Evolutionary conservation across 2,888 invertebrate genomes (phyloP), one percentile per base, ranked within the genome.

Genomic region (Ecliptopera silaceata): DNA sequence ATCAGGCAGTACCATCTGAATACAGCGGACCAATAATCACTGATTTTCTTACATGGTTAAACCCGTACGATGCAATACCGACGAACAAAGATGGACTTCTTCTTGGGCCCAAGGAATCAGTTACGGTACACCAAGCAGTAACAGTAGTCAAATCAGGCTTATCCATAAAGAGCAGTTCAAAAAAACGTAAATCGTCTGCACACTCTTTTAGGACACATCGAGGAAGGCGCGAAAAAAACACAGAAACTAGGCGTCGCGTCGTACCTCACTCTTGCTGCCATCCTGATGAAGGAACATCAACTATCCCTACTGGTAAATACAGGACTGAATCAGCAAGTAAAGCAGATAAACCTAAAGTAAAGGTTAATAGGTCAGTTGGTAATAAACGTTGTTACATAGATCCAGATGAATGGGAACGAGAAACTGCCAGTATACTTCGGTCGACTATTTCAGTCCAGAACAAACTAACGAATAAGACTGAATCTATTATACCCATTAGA

Each of bases 21-120:
- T 94, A 94, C 65, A 92, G 84, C 36, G 95, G 95, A 11, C 95
- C 95, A 0, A 93, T 94, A 11, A 94, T 95, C 62, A 93, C 94
- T 26, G 95, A 95, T 68, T 88, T 95, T 58, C 93, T 95, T 45
- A 92, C 94, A 29, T 94, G 95, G 88, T 73, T 95, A 29, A 93
- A 94, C 69, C 93, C 92, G 12, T 92, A 84, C 57, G 89, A 88
- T 55, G 74, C 79, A 10, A 64, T 84, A 42, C 86, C 83, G 42
- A 84, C 78, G 34, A 83, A 86, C 61, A 88, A 82, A 65, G 85
- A 88, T 32, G 88, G 88, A 29, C 71, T 91, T 26, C 58, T 86
- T 39, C 43, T 88, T 55, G 82, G 72, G 0, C 74, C 82, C 15
- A 82, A 79, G 71, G 84, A 87, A 18, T 82, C 89, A 0, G 75